Evolutionary conservation across 2,888 invertebrate species (phyloP).

Genomic region (Polymixis lichenea): DNA sequence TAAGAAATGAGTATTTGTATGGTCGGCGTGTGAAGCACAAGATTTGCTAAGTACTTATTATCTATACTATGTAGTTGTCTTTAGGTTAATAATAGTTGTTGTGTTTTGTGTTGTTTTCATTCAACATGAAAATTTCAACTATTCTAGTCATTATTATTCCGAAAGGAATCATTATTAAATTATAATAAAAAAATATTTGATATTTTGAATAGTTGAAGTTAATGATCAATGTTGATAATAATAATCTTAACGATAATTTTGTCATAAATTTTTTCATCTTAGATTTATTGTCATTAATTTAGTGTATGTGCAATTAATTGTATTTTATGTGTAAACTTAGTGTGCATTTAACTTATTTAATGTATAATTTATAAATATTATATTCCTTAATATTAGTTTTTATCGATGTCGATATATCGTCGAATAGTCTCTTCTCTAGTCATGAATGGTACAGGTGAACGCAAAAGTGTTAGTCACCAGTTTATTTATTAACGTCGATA

Average conservation of each 20-base stretch:
- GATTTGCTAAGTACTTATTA: slow-evolving; percentile 81
- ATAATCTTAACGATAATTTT: slow-evolving; percentile 82
- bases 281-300: slow-evolving; percentile 85
- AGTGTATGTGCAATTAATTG: slow-evolving; percentile 88
- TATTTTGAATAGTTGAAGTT: slow-evolving; percentile 78
- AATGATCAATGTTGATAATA: slow-evolving; percentile 70
- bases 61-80: slow-evolving; percentile 74
- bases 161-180: slow-evolving; percentile 69
- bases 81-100: slow-evolving; percentile 87
- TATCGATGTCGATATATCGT: slow-evolving; percentile 56
- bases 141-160: slow-evolving; percentile 77
- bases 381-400: slow-evolving; percentile 64
- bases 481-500: slow-evolving; percentile 57
- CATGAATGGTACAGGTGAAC: slow-evolving; percentile 44
- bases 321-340: slow-evolving; percentile 84
- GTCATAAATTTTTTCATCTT: slow-evolving; percentile 81
- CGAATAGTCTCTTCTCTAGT: slow-evolving; percentile 58
- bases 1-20: slow-evolving; percentile 68
- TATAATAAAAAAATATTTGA: slow-evolving; percentile 71
- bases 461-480: slow-evolving; percentile 24
- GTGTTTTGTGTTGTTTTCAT: slow-evolving; percentile 86
- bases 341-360: slow-evolving; percentile 84
- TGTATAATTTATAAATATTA: slow-evolving; percentile 72
- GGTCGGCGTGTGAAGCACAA: slow-evolving; percentile 82
- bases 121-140: slow-evolving; percentile 80